These are phyloP conservation scores for Pandemis corylana DNA, from an alignment of 2,888 invertebrate species.

Conservation along the genomic window DNA sequence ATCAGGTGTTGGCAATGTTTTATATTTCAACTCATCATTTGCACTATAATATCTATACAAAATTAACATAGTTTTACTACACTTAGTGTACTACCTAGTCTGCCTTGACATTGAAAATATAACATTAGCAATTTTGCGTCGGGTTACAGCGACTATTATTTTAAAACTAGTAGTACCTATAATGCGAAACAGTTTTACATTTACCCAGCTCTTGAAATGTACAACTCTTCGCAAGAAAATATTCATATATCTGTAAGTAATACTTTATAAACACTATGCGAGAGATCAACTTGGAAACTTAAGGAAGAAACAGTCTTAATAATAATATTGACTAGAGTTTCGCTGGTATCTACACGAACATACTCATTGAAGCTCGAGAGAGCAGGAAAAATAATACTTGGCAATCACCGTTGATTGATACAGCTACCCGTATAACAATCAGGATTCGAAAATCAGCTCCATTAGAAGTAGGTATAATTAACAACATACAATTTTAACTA, in stretches of 20 bases:
- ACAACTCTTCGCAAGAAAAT: conserved; percentile 69
- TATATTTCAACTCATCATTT: conserved; percentile 82
- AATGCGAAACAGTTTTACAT: conserved; percentile 76
- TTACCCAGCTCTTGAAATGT: conserved; percentile 82
- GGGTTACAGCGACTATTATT: conserved; percentile 46
- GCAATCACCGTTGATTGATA: neutral
- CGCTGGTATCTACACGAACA: conserved; percentile 47
- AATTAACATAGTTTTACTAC: conserved; percentile 75
- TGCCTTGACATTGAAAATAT: conserved; percentile 58
- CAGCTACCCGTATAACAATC: conserved; percentile 40
- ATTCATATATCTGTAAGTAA: conserved; percentile 37
- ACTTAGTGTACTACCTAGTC: conserved; percentile 68
- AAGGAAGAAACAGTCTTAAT: conserved; percentile 60
- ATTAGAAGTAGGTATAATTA: conserved; percentile 44
- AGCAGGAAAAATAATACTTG: neutral
- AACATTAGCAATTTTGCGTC: conserved; percentile 53
- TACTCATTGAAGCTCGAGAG: neutral
- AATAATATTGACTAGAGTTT: conserved; percentile 60
- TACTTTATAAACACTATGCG: conserved; percentile 47
- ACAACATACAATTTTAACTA: conserved; percentile 64
- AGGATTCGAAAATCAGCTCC: conserved; percentile 35
- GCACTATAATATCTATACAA: conserved; percentile 80
- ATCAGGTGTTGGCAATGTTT: conserved; percentile 69
- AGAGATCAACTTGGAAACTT: conserved; percentile 41
- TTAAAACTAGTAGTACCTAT: conserved; percentile 44